These are phyloP conservation scores for Euproctis similis DNA, from an alignment of 2,888 invertebrate species.

Conservation along the genomic window DNA sequence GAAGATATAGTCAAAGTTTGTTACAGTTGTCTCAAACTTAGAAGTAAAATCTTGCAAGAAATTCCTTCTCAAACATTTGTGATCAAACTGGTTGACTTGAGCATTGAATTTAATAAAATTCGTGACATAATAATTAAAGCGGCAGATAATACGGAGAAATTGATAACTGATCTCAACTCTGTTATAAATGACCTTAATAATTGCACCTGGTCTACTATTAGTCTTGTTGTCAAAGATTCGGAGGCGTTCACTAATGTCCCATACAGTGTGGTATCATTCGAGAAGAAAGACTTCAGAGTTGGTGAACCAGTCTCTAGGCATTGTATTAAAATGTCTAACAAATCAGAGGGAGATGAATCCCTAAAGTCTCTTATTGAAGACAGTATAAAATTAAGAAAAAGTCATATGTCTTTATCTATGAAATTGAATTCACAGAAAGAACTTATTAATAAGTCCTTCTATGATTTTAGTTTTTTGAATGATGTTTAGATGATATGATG, in stretches of 20 bases:
- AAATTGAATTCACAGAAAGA: slow-evolving; percentile 51
- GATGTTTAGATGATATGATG: slow-evolving; percentile 21
- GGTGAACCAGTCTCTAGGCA: slow-evolving; percentile 59
- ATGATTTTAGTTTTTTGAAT: slow-evolving; percentile 61
- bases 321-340: slow-evolving; percentile 38
- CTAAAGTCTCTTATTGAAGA: slow-evolving; percentile 61
- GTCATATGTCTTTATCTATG: slow-evolving; percentile 42
- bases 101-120: slow-evolving; percentile 60
- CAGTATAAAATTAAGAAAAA: slow-evolving; percentile 54
- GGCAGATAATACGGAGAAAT: slow-evolving; percentile 49
- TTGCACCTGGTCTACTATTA: slow-evolving; percentile 61
- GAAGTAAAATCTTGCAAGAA: slow-evolving; percentile 65
- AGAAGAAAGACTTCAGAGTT: slow-evolving; percentile 63
- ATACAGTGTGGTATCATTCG: slow-evolving; percentile 64
- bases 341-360: slow-evolving; percentile 39
- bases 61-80: slow-evolving; percentile 58
- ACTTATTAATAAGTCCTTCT: slow-evolving; percentile 38
- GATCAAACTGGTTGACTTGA: slow-evolving; percentile 58
- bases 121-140: slow-evolving; percentile 52
- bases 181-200: slow-evolving; percentile 50
- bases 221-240: slow-evolving; percentile 48
- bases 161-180: slow-evolving; percentile 37
- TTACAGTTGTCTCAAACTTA: slow-evolving; percentile 72
- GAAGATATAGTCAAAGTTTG: slow-evolving; percentile 73
- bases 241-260: slow-evolving; percentile 52